phyloP scores from a whole-genome alignment of 2,113 vertebrate species.

The Hemiscyllium ocellatum region DNA sequence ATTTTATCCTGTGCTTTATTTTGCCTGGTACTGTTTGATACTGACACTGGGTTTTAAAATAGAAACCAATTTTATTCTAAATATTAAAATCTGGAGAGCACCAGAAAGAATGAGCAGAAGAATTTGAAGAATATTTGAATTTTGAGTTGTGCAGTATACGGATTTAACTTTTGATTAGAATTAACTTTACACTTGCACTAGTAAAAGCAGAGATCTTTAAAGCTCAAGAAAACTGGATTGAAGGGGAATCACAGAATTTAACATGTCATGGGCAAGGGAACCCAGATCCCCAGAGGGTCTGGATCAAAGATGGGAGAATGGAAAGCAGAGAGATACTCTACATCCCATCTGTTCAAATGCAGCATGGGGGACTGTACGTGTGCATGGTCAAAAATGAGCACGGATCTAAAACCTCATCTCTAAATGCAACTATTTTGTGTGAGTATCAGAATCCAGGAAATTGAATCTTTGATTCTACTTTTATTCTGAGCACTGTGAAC shows the following conservation, averaged over 20 bases:
- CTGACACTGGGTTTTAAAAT: not conserved
- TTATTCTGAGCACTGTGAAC: not conserved
- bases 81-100: not conserved
- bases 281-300: not conserved
- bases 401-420: not conserved
- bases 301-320: not conserved
- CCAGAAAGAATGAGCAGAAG: too few relatives aligned
- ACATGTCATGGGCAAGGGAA: not conserved
- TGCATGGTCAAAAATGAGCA: not conserved
- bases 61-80: not conserved
- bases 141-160: not conserved
- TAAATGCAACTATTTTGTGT: not conserved
- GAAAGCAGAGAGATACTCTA: not conserved
- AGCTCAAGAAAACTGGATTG: not conserved
- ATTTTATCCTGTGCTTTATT: not conserved
- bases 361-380: not conserved
- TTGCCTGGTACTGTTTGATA: not conserved
- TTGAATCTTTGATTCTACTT: not conserved
- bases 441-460: not conserved
- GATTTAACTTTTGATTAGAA: not conserved
- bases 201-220: not conserved
- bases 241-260: not conserved
- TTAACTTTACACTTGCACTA: not conserved
- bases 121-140: not conserved
- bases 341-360: not conserved